Base-by-base conservation (phyloP, 2,888 invertebrate species). In the Lasioglossum leucozonium region DNA sequence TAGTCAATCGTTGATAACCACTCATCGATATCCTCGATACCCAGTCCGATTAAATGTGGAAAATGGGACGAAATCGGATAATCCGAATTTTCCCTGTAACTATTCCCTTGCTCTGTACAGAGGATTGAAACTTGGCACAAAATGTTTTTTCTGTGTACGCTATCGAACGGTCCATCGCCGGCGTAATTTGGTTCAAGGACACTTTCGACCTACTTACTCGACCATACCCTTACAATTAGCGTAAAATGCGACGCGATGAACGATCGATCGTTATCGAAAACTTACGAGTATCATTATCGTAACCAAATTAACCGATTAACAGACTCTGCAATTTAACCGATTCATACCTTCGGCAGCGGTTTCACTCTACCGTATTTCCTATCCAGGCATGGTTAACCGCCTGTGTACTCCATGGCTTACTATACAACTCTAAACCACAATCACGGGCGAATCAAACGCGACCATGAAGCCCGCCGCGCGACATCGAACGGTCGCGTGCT, bases 121-220 rank as follows among this genome's bases (percentile, higher is more conserved):
- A 40, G 22, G 67, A 4, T 37, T 40, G 40, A n/a, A n/a, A 40
- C 37, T 67, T 67, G 67, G 34, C n/a, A 40, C 22, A 37, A 67
- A 67, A 37, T 67, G 40, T 67, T 67, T 67, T 67, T 67, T 67
- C 67, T 67, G 34, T 11, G 67, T 37, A 67, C 18, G 22, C 67
- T 67, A 67, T 67, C 67, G 67, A 40, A 67, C 37, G 67, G n/a
- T 37, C 67, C 67, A 67, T 37, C 67, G 37, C 67, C 37, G 37
- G 67, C 34, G 11, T 37, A 67, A 67, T 37, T 67, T 37, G 11
- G 67, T 67, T 67, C 37, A 67, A 67, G 67, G 67, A 37, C 67
- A 67, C 67, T 40, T 67, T 67, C 34, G 37, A 67, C 67, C 67
- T 37, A 22, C 67, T 67, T 67, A 67, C 40, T 11, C 37, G 22